Base-by-base conservation (phyloP, 2,113 vertebrate species). In the Caloenas nicobarica region DNA sequence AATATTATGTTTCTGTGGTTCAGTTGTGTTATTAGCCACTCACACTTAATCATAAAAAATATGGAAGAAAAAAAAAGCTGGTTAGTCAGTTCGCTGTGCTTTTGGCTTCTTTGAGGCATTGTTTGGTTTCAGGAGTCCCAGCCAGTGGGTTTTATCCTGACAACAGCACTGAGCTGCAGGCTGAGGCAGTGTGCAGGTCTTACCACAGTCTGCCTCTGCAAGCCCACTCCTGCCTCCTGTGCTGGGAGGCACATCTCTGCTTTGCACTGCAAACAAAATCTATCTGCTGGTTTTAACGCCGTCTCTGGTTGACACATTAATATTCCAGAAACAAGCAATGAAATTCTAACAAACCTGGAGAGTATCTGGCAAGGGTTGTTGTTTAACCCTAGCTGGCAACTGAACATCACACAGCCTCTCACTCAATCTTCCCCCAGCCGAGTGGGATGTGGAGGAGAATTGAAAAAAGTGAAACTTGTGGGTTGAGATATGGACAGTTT, bases 141-240 rank as follows among this genome's bases (percentile, higher is more conserved):
- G 11, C 14, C 65, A 33, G 64, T 12, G 46, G 5, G 28, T 70
- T 92, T 69, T n/a, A 29, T 44, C 31, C 64, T 1, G 2, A 19
- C 3, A 2, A 3, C 44, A 77, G 33, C n/a, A 6, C 26, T 0
- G 0, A 86, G 76, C 50, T 42, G 15, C 70, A 70, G 31, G 46
- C 50, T 38, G 51, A 83, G 65, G 21, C 68, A 38, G 29, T 1
- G n/a, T 2, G 5, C 2, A 33, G 31, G 33, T 33, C 66, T 46
- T 56, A 73, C 86, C n/a, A 29, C 26, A 42, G 53, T 10, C 61
- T 94, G 58, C 54, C 51, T 51, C 62, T 62, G 87, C 68, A 65
- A 93, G 66, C 42, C 25, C 25, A 2, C 33, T 77, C 38, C 48
- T 69, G 72, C 57, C 57, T 50, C 46, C 81, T 33, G n/a, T 2